Evolutionary conservation across 2,113 vertebrate species (phyloP), one percentile per base, ranked within the genome.

Genomic region (Oncorhynchus tshawytscha): DNA sequence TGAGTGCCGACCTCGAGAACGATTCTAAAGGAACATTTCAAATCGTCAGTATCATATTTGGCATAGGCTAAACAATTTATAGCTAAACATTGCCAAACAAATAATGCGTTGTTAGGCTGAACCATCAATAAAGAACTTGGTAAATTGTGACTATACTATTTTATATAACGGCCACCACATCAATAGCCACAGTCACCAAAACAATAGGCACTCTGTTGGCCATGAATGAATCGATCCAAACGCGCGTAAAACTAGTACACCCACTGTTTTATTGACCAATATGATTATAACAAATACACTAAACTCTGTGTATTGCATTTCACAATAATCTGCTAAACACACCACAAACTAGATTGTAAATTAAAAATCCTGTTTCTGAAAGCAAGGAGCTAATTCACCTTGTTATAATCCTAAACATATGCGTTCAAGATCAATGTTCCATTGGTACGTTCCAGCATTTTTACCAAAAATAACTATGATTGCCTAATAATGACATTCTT

Each of bases 251-350:
- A 96, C 96, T 95, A 96, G 95, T 94, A 96, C 96, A 97, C 94
- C 93, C 94, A 96, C 94, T 94, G 94, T 94, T 98, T 98, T 97
- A 97, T 97, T 96, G 96, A 97, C 94, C 95, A 97, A 92, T 94
- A 95, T 95, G 94, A 95, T 95, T 95, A 95, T 93, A 94, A 98
- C 96, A 96, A 91, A 90, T 92, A 97, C 96, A 97, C 96, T 97
- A 96, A 95, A 96, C 95, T 95, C 95, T 92, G 91, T 96, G 96
- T 96, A 96, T 97, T 97, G 95, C 94, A 96, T 95, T 94, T 95
- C 95, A 97, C 96, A 97, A 96, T 94, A 93, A 93, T 93, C 94
- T 94, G 91, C 93, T 95, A 89, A 94, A 95, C 93, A 95, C 94
- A 94, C 90, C 90, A 94, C 93, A 89, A 91, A 90, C 91, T 91